Percentiles rank a stretch among this genome's conserved stretches.
These are phyloP conservation scores for Holothuria leucospilota DNA, from an alignment of 53 echinoderm and acorn worm genomes.

Conservation along the genomic window DNA sequence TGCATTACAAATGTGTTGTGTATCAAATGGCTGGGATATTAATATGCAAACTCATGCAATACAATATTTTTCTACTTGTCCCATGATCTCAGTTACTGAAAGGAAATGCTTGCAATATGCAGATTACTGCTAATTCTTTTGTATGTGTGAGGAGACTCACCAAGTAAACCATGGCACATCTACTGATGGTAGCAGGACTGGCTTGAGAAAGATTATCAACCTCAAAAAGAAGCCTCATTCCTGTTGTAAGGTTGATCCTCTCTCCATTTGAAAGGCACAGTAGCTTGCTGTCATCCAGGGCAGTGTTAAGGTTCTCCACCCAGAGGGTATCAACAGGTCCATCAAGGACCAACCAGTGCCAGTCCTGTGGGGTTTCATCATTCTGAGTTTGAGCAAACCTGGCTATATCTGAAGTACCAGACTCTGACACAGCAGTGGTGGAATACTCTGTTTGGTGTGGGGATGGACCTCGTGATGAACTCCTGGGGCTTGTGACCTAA, in stretches of 20 bases:
- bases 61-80: not conserved
- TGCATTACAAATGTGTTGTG: too few relatives aligned
- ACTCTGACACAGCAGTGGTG: constrained; percentile 13
- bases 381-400: constrained; percentile 31
- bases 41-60: too few relatives aligned
- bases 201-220: constrained; percentile 98
- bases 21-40: too few relatives aligned
- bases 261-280: constrained; percentile 97
- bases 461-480: constrained; percentile 55
- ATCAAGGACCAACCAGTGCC: constrained; percentile 97
- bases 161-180: constrained; percentile 99
- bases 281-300: constrained; percentile 94
- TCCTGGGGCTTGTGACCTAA: constrained; percentile 54
- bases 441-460: constrained; percentile 56
- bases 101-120: too few relatives aligned
- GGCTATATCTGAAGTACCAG: constrained; percentile 20
- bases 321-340: constrained; percentile 98
- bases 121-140: too few relatives aligned
- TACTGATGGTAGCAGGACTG: constrained; percentile 98
- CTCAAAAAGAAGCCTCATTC: constrained; percentile 96
- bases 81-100: not conserved
- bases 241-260: constrained; percentile 85
- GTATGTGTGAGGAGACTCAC: constrained; percentile 54
- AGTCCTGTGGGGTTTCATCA: constrained; percentile 86
- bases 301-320: constrained; percentile 99